Evolutionary conservation across 1,140 invertebrate species (phyloP), one percentile per base, ranked within the genome.

Genomic region (Cyclina sinensis): DNA sequence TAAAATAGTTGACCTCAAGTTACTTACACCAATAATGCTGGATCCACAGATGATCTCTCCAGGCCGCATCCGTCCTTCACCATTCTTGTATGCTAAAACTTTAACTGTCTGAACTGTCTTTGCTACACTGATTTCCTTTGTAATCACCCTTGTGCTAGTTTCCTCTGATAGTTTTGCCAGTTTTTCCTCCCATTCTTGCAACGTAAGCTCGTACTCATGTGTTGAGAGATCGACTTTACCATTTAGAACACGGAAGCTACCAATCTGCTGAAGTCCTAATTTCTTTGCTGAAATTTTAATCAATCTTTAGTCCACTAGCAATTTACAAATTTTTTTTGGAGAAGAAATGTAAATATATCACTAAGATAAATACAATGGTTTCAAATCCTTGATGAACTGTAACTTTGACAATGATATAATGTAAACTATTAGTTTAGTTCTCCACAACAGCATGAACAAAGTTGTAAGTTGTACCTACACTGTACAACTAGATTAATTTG

Each of bases 41-140:
- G 95, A 95, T 0, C 95, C 95, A 90, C 94, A 92, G 37, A 96
- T 92, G 1, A 95, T 88, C 89, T 95, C 92, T 16, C 95, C 95
- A 39, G 90, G 88, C 54, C 92, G 89, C 35, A 93, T 80, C 39
- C 95, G 82, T 4, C 95, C 95, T 59, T 95, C 95, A 11, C 95
- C 95, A 92, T 96, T 96, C 91, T 94, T 95, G 91, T 95, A 95
- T 4, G 92, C 95, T 65, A 94, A 87, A 7, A 96, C 91, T 90
- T 95, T 95, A 24, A 95, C 92, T 11, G 94, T 94, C 24, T 89
- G 90, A 2, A 95, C 92, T 11, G 91, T 91, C 68, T 91, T 91
- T 27, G 93, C 92, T 12, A 94, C 93, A 18, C 92, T 92, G 81
- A 95, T 95, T 79, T 95, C 93, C 57, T 93, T 95, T 32, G 93